Conservation (phyloP, 2,888 invertebrate species). For the Matsumyia berberina region DNA sequence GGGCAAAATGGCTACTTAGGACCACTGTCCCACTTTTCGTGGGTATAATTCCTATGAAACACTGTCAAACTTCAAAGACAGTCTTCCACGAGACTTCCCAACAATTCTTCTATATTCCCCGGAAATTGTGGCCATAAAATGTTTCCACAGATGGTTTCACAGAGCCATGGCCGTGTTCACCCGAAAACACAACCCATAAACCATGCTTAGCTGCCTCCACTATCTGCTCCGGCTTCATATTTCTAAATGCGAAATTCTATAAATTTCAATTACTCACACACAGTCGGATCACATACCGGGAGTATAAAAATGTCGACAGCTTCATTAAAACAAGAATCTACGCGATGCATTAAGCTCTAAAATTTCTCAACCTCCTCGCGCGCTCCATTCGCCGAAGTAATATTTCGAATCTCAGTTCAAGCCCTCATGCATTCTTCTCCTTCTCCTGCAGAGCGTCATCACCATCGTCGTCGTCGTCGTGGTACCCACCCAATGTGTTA, state of each 20-base stretch:
- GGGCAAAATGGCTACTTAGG: no score
- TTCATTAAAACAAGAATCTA: constrained; percentile 62
- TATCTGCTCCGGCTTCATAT: constrained; percentile 5
- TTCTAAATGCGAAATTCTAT: constrained; percentile 33
- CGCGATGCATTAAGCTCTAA: constrained; percentile 49
- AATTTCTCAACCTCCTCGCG: not conserved
- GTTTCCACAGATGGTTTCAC: no score
- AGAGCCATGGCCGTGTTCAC: no score
- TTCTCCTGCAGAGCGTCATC: not conserved
- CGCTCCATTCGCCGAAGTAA: constrained; percentile 3
- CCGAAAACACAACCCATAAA: not conserved
- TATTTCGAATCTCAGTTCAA: constrained; percentile 34
- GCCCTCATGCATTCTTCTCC: not conserved
- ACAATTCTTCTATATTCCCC: no score
- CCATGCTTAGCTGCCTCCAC: not conserved
- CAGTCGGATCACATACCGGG: not conserved
- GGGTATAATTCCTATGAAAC: no score
- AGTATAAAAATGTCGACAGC: constrained; percentile 43
- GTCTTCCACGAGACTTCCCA: no score
- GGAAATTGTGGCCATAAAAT: no score
- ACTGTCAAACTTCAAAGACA: no score
- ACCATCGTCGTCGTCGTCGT: no score
- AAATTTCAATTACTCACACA: constrained; percentile 42
- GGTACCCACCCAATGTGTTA: not conserved
- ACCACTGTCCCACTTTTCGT: no score